Percentiles rank a stretch among this genome's conserved stretches.
These are phyloP conservation scores for Hydrotaea cyrtoneurina DNA, from an alignment of 2,888 invertebrate genomes.

Conservation along the genomic window DNA sequence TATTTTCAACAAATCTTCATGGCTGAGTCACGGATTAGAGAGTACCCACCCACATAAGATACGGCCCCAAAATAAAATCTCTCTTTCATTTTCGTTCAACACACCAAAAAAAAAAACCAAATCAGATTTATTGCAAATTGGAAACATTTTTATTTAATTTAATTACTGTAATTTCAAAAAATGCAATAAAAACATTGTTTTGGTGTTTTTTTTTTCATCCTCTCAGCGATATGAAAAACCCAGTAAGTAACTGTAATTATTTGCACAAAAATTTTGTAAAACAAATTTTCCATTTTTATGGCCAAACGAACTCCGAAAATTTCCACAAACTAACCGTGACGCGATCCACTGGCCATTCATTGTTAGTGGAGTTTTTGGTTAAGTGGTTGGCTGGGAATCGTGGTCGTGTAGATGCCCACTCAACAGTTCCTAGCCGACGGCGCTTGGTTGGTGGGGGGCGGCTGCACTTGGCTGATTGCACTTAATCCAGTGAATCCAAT, in stretches of 20 bases:
- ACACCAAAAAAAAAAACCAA: too few species aligned
- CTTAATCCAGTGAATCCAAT: constrained; percentile 22
- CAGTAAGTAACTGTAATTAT: constrained; percentile 48
- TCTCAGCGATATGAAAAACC: constrained; percentile 17
- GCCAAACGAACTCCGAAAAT: constrained; percentile 43
- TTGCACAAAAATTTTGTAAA: constrained; percentile 47
- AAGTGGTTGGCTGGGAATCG: background rate
- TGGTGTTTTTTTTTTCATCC: background rate
- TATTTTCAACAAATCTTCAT: too few species aligned
- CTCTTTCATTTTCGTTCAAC: too few species aligned
- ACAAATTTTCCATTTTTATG: constrained; percentile 55
- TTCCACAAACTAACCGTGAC: constrained; percentile 22
- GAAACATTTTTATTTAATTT: background rate
- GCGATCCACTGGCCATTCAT: background rate
- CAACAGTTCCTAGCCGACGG: background rate
- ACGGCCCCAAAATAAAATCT: too few species aligned
- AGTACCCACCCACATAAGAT: too few species aligned
- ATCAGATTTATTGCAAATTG: too few species aligned
- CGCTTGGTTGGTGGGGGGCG: background rate
- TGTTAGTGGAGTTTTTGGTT: too few species aligned
- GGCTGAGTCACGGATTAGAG: too few species aligned
- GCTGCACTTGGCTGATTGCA: constrained; percentile 8
- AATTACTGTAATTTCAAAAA: background rate
- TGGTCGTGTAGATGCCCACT: background rate
- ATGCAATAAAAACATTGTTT: constrained; percentile 39